phyloP scores from a whole-genome alignment of 1,140 invertebrate genomes.

The Piezodorus guildinii region DNA sequence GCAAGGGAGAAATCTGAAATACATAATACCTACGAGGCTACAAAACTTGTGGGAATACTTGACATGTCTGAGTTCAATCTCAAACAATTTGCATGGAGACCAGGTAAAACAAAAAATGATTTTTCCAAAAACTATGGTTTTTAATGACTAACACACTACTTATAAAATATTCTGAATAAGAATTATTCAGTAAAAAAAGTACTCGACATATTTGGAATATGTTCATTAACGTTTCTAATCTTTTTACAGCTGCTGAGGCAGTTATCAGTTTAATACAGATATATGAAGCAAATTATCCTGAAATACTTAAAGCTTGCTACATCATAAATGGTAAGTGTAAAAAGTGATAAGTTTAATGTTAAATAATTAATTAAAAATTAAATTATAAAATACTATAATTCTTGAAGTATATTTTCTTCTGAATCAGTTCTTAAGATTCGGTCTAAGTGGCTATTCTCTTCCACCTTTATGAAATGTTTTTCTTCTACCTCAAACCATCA shows the following conservation, averaged over 20 bases:
- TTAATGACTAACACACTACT: too few species aligned
- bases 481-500: too few species aligned
- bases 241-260: constrained; percentile 59
- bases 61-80: constrained; percentile 78
- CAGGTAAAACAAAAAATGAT: constrained; percentile 41
- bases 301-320: constrained; percentile 73
- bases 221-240: background rate
- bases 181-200: background rate
- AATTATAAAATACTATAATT: too few species aligned
- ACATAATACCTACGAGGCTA: constrained; percentile 42
- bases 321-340: constrained; percentile 62
- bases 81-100: constrained; percentile 71
- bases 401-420: too few species aligned
- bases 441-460: too few species aligned
- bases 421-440: too few species aligned
- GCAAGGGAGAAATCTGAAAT: constrained; percentile 46
- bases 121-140: too few species aligned
- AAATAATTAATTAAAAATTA: too few species aligned
- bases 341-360: too few species aligned
- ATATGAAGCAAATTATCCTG: constrained; percentile 77
- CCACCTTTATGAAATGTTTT: too few species aligned
- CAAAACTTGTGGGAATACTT: constrained; percentile 61
- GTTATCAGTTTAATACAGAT: constrained; percentile 67
- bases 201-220: background rate
- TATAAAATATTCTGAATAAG: too few species aligned